These are phyloP conservation scores for Digitonthophagus gazella DNA, from an alignment of 2,888 invertebrate species.

Conservation along the genomic window DNA sequence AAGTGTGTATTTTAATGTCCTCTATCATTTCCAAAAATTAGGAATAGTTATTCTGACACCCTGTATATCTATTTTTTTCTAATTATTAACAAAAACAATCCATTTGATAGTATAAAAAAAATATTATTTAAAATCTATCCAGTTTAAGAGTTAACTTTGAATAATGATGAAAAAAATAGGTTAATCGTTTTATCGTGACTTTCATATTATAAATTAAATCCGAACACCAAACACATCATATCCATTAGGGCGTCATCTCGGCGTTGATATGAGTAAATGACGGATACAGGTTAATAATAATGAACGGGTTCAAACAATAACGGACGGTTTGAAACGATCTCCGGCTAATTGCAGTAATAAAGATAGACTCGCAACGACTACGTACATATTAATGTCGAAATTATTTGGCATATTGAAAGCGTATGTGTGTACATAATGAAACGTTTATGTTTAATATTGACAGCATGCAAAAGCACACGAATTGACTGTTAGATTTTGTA, in stretches of 20 bases:
- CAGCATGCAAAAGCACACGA: not conserved
- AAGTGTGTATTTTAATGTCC: too few relatives aligned
- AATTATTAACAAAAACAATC: too few relatives aligned
- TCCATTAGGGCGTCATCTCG: slow-evolving; percentile 12
- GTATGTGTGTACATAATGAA: not conserved
- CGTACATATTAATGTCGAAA: not conserved
- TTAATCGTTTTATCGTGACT: too few relatives aligned
- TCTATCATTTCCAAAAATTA: too few relatives aligned
- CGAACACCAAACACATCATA: slow-evolving; percentile 2
- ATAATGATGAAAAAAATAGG: too few relatives aligned
- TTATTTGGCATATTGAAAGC: not conserved
- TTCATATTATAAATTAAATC: not conserved
- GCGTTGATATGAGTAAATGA: slow-evolving; percentile 14
- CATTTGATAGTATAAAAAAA: too few relatives aligned
- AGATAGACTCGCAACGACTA: not conserved
- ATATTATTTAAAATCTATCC: too few relatives aligned
- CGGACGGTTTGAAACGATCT: not conserved
- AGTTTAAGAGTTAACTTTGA: too few relatives aligned
- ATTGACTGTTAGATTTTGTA: not conserved
- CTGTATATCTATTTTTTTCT: too few relatives aligned
- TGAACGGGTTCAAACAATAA: not conserved
- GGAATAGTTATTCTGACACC: too few relatives aligned
- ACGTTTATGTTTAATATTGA: not conserved
- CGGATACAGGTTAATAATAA: slow-evolving; percentile 6
- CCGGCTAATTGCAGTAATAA: not conserved